Percentiles rank a stretch among this genome's conserved stretches.
Conservation (phyloP, 2,888 invertebrate genomes). For the Pristionchus entomophagus region DNA sequence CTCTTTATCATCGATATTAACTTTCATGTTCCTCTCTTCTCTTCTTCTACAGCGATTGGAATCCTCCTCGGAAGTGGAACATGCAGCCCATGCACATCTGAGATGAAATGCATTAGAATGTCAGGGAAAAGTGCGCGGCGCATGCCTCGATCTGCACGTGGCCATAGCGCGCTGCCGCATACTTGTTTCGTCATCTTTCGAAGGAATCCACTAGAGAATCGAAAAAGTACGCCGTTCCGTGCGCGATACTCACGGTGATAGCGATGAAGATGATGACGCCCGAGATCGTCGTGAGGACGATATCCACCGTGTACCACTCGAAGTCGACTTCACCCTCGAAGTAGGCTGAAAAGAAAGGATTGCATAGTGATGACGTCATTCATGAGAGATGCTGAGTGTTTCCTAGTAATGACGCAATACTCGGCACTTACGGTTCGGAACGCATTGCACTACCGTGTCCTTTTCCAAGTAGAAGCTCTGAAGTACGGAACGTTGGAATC, state of each 20-base stretch:
- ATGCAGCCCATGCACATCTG: slow-evolving; percentile 25
- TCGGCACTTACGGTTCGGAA: not conserved
- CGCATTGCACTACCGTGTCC: slow-evolving; percentile 7
- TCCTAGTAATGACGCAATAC: not conserved
- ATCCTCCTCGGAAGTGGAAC: slow-evolving; percentile 25
- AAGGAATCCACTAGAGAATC: not conserved
- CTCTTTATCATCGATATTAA: slow-evolving; percentile 34
- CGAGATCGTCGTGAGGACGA: not conserved
- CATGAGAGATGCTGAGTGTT: not conserved
- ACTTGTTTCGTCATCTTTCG: not conserved
- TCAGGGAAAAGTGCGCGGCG: not conserved
- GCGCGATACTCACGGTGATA: slow-evolving; percentile 10
- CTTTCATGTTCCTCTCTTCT: not conserved
- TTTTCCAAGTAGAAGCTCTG: not conserved
- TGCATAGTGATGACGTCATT: not conserved
- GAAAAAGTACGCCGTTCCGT: not conserved
- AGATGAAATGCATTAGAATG: not conserved
- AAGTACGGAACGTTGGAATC: not conserved
- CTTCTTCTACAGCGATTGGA: slow-evolving; percentile 1
- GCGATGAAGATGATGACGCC: not conserved
- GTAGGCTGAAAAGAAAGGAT: not conserved
- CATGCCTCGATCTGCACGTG: no score
- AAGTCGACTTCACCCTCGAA: not conserved
- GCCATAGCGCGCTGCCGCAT: no score
- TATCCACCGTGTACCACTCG: slow-evolving; percentile 25